Conservation (phyloP, 2,113 vertebrate genomes). For the Eubucco bourcierii region DNA sequence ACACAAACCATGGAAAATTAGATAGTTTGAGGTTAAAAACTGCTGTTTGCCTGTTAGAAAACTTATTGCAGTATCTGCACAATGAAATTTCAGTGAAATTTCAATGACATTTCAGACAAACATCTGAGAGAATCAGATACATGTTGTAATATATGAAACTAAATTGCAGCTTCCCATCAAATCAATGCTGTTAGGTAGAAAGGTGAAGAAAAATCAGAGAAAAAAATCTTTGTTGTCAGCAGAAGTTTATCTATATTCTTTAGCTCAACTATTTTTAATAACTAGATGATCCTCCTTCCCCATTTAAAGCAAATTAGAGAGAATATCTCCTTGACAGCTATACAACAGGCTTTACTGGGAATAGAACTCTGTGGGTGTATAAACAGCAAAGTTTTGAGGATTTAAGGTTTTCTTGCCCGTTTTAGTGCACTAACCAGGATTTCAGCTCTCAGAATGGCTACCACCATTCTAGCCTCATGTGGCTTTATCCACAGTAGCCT, state of each 20-base stretch:
- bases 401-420: conserved; percentile 2
- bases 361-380: conserved; percentile 49
- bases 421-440: background rate
- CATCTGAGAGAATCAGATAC: background rate
- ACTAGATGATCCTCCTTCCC: conserved; percentile 18
- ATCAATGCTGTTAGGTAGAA: background rate
- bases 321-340: conserved; percentile 31
- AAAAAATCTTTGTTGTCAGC: background rate
- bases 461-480: background rate
- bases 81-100: background rate
- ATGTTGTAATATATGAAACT: background rate
- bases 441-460: conserved; percentile 8
- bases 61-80: background rate
- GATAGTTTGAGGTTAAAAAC: background rate
- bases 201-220: background rate
- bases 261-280: conserved; percentile 32
- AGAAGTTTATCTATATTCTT: background rate
- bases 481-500: background rate
- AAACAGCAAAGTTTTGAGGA: conserved; percentile 15
- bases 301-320: conserved; percentile 43
- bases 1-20: background rate
- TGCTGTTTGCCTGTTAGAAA: background rate
- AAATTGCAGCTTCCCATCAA: background rate
- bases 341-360: conserved; percentile 17
- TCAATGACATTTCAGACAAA: background rate